A percentile compares a stretch with the other conserved stretches of the same genome.
phyloP scores from a whole-genome alignment of 2,113 vertebrate genomes.

The Semicossyphus pulcher region DNA sequence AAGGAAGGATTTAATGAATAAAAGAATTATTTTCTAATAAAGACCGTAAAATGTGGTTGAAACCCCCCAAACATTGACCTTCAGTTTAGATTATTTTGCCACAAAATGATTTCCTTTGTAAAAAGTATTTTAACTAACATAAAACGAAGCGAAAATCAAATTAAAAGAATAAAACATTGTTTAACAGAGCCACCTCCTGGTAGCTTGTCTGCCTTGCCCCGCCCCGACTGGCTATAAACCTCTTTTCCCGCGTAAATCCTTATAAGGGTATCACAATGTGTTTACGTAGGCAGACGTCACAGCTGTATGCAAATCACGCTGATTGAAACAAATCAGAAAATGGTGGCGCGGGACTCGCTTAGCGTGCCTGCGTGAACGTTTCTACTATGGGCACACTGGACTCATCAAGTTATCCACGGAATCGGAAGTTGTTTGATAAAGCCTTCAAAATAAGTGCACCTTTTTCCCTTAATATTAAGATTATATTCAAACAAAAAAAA shows the following conservation, averaged over 20 bases:
- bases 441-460: conserved; percentile 18
- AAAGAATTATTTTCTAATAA: too few relatives aligned
- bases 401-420: not conserved
- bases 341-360: conserved; percentile 72
- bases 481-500: too few relatives aligned
- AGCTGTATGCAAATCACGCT: conserved; percentile 63
- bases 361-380: conserved; percentile 76
- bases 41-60: too few relatives aligned
- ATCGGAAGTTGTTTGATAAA: rapidly evolving
- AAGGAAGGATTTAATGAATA: too few relatives aligned
- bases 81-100: too few relatives aligned
- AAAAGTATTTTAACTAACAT: too few relatives aligned
- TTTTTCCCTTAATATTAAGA: too few relatives aligned
- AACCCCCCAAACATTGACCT: too few relatives aligned
- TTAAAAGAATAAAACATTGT: not conserved
- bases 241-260: conserved; percentile 52
- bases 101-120: too few relatives aligned
- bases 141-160: not conserved
- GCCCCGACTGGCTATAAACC: conserved; percentile 52
- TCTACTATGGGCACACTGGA: conserved; percentile 52
- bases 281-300: conserved; percentile 60
- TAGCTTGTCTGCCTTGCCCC: not conserved
- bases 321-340: conserved; percentile 84
- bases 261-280: not conserved
- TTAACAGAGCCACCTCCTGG: not conserved